phyloP scores from a whole-genome alignment of 2,797 vertebrate species.

The Trematomus bernacchii region DNA sequence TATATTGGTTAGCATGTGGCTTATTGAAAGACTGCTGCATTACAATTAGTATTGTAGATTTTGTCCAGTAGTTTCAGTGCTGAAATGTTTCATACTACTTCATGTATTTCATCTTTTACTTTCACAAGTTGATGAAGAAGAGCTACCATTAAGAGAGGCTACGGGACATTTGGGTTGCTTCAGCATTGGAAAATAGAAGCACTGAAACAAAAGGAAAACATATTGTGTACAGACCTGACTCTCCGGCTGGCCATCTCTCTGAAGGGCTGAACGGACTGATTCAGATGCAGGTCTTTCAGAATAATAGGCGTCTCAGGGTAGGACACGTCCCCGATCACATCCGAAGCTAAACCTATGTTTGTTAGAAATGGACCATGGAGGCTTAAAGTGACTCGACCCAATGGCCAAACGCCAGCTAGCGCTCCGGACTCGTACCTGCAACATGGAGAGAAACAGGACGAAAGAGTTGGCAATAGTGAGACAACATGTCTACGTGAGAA shows the following conservation, averaged over 20 bases:
- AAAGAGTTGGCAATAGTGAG: background rate
- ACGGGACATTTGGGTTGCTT: too few relatives aligned
- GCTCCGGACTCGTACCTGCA: constrained; percentile 66
- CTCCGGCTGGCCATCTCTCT: constrained; percentile 20
- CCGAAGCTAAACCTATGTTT: constrained; percentile 3
- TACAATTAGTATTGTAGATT: too few relatives aligned
- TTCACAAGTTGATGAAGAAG: too few relatives aligned
- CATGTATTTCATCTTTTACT: too few relatives aligned
- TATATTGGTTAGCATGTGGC: too few relatives aligned
- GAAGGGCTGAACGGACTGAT: constrained; percentile 39
- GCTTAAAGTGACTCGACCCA: constrained; percentile 57
- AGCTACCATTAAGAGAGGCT: too few relatives aligned
- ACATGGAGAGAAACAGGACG: background rate
- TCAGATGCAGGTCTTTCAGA: constrained; percentile 58
- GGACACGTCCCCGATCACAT: constrained; percentile 54
- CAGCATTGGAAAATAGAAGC: too few relatives aligned
- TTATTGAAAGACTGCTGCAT: too few relatives aligned
- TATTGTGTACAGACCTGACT: constrained; percentile 50
- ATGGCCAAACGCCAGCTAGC: constrained; percentile 60
- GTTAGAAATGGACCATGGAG: constrained; percentile 45
- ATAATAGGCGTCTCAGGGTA: constrained; percentile 58
- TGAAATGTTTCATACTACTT: too few relatives aligned
- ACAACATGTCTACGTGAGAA: too few relatives aligned
- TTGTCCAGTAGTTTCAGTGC: too few relatives aligned
- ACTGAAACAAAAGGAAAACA: background rate